Conservation (phyloP, 2,113 vertebrate genomes). For the Oriolus oriolus region DNA sequence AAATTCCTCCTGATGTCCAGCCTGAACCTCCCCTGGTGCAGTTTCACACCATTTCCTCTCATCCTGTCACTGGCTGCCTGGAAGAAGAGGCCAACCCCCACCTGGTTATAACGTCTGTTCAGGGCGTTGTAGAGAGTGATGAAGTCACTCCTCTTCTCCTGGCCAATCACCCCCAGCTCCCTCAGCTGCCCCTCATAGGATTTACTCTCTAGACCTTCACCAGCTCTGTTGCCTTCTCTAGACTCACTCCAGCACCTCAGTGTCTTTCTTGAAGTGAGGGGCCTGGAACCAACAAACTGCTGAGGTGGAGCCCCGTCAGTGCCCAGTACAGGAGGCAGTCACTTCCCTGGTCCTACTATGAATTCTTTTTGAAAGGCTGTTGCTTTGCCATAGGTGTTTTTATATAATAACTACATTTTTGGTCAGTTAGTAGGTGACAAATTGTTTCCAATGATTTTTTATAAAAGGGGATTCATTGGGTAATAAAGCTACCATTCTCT, state of each 20-base stretch:
- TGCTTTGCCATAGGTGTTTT: neutral
- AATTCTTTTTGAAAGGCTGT: neutral
- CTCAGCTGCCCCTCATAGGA: neutral
- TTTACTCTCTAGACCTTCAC: neutral
- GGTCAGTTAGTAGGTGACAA: neutral
- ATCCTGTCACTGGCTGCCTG: neutral
- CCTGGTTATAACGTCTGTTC: neutral
- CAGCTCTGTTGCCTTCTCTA: neutral
- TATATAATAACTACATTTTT: neutral
- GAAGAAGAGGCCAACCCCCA: neutral
- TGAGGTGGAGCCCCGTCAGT: neutral
- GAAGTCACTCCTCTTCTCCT: neutral
- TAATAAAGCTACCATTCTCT: neutral
- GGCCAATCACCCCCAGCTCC: neutral
- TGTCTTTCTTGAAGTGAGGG: neutral
- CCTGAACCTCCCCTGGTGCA: neutral
- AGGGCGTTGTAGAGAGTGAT: neutral
- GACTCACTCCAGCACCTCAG: neutral
- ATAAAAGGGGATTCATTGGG: neutral
- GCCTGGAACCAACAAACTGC: neutral
- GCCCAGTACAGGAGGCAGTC: neutral
- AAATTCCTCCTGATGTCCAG: neutral
- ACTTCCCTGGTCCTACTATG: neutral
- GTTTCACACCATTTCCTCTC: neutral
- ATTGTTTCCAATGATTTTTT: neutral